Base-by-base conservation (phyloP, 2,888 invertebrate genomes). In the Neoaliturus tenellus region DNA sequence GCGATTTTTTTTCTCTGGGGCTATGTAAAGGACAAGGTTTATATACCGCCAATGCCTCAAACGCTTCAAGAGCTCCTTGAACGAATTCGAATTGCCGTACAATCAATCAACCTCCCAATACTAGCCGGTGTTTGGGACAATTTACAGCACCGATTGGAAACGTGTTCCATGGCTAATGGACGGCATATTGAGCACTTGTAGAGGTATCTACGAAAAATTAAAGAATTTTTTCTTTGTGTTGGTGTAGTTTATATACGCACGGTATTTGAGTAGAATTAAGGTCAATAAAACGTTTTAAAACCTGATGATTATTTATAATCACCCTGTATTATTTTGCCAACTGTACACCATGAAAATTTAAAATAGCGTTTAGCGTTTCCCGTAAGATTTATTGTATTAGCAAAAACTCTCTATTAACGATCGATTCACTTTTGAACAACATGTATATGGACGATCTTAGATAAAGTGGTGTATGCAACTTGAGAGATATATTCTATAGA, bases 21-120 rank as follows among this genome's bases (percentile, higher is more conserved):
- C 67, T 67, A 31, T 33, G 35, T 31, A 67, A 33, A 67, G 14
- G 67, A 31, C 67, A 67, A n/a, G 12, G 67, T 67, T 67, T 67
- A 67, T n/a, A 14, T 67, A 33, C 14, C 20, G 51, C 23, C 71
- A 71, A 71, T 71, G 71, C 71, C 71, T 41, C 71, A 71, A 41
- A 39, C 71, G 23, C 23, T 39, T 23, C 39, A 71, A 71, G 71
- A 71, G 41, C 71, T 71, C 14, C 51, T 20, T 51, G 23, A 23
- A 10, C 51, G 51, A 10, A 33, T n/a, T 23, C n/a, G 67, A 17
- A 33, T 5, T 31, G 33, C 67, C 31, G 67, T 67, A 33, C n/a
- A 31, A 31, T 33, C 67, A 33, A 67, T 67, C 31, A 33, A 67
- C 31, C 17, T 33, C 6, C 6, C 17, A 17, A 67, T 67, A 17